Evolutionary conservation across 2,113 vertebrate species (phyloP), one percentile per base, ranked within the genome.

Genomic region (Mixornis gularis): DNA sequence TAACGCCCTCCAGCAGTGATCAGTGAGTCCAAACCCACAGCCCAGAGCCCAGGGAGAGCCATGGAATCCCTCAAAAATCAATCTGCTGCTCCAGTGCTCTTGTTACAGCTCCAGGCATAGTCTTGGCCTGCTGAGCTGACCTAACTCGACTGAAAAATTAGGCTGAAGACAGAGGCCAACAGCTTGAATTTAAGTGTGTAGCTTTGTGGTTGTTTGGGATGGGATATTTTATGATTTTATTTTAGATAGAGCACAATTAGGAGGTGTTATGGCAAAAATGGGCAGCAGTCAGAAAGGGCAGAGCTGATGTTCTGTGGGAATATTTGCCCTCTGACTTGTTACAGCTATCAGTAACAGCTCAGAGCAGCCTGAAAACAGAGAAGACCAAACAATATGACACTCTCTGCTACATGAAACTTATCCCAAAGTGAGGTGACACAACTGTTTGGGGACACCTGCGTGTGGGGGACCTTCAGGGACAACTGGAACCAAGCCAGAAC

Each of bases 131-230:
- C 32, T 25, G 49, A 88, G 29, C 77, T 70, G 43, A 29, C 13
- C 34, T 32, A 38, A 46, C 17, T 19, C 0, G 0, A 46, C 34
- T 18, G 12, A 51, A 43, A 48, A 43, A 32, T 12, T 1, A 30
- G 49, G 52, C 48, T 68, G 65, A 71, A 63, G 46, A 17, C 36
- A n/a, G 68, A 62, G 71, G 12, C 60, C 22, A 9, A 5, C 36
- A 66, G 52, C n/a, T 21, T 10, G 24, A 22, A 63, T 44, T 48
- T 49, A 34, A 25, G 7, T 0, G 0, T 4, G 16, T 32, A 32
- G 52, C 52, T 48, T 6, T 5, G 13, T 9, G 9, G 51, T 38
- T 49, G 56, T 21, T 19, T 40, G 12, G 11, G 44, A 60, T 17
- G 11, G 36, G 86, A 34, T 40, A 38, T 19, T 11, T 26, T 6